phyloP scores from a whole-genome alignment of 1,140 invertebrate species.

The Hylaeus volcanicus region DNA sequence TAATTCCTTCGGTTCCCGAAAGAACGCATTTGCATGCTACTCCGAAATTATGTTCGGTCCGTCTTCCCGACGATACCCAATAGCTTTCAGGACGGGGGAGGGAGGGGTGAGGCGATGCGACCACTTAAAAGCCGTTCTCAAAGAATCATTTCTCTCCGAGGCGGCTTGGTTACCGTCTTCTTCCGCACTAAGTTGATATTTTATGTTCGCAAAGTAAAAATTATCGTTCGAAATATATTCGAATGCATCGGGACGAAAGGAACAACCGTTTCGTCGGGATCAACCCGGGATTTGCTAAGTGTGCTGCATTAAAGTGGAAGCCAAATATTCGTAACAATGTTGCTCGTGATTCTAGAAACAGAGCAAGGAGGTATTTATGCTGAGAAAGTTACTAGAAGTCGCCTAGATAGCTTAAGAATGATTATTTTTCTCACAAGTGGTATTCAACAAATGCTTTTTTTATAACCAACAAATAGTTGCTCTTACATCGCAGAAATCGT shows the following conservation, averaged over 20 bases:
- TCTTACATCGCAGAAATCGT: too few relatives aligned
- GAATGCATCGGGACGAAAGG: constrained; percentile 57
- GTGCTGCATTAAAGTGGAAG: constrained; percentile 1
- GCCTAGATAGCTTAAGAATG: too few relatives aligned
- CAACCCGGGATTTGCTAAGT: constrained; percentile 25
- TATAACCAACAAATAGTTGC: too few relatives aligned
- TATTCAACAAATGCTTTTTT: too few relatives aligned
- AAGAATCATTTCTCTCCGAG: constrained; percentile 30
- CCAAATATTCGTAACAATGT: constrained; percentile 69
- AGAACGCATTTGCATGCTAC: constrained; percentile 15
- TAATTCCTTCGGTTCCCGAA: constrained; percentile 17
- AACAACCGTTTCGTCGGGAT: constrained; percentile 57
- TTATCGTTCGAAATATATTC: constrained; percentile 54
- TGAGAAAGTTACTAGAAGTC: too few relatives aligned
- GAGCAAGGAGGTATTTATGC: too few relatives aligned
- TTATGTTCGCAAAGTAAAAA: constrained; percentile 45
- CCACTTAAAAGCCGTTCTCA: constrained; percentile 28
- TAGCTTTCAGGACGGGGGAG: not conserved
- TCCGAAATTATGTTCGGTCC: constrained; percentile 13
- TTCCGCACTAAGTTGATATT: constrained; percentile 39
- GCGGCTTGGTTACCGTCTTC: constrained; percentile 24
- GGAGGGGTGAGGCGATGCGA: not conserved
- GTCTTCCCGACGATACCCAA: constrained; percentile 16
- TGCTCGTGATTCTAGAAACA: constrained; percentile 30
- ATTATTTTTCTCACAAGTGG: too few relatives aligned